Evolutionary conservation across 64 coral and sea anemone genomes (phyloP).

Genomic region (Platygyra sinensis): DNA sequence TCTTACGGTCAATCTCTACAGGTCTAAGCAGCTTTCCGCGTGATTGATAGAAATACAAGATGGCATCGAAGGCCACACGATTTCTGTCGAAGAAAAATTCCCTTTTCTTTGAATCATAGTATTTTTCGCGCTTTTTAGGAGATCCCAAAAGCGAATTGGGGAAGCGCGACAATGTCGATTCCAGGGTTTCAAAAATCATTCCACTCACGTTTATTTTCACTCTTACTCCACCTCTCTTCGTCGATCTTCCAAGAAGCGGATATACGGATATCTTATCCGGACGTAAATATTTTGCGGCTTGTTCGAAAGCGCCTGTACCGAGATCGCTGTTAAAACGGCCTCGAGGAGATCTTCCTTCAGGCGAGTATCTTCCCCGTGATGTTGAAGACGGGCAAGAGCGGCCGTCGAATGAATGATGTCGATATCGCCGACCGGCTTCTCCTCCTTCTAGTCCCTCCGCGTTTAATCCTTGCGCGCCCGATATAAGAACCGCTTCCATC

Average conservation of each 20-base stretch:
- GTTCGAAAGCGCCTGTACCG: constrained; percentile 61
- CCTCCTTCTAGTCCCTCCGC: constrained; percentile 45
- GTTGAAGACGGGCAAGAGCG: constrained; percentile 25
- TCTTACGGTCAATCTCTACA: constrained; percentile 57
- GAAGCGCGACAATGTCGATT: constrained; percentile 65
- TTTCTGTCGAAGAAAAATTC: constrained; percentile 78
- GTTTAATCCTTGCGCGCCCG: constrained; percentile 62
- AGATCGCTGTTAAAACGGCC: constrained; percentile 45
- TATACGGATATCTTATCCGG: constrained; percentile 26
- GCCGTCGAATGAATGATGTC: constrained; percentile 45
- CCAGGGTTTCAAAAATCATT: constrained; percentile 69
- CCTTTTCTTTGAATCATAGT: constrained; percentile 57
- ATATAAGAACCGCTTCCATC: constrained; percentile 67
- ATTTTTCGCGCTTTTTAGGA: constrained; percentile 54
- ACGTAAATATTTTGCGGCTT: constrained; percentile 40
- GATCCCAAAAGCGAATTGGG: constrained; percentile 62
- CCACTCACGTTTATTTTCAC: constrained; percentile 75
- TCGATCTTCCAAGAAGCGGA: constrained; percentile 11
- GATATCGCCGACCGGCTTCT: constrained; percentile 38
- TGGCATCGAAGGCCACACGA: constrained; percentile 68
- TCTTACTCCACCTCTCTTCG: constrained; percentile 51
- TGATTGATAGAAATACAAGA: constrained; percentile 76
- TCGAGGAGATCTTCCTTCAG: constrained; percentile 10
- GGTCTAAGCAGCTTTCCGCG: constrained; percentile 58
- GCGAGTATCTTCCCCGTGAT: neutral